Conservation (phyloP, 1,140 invertebrate genomes). For the Melipona quadrifasciata region DNA sequence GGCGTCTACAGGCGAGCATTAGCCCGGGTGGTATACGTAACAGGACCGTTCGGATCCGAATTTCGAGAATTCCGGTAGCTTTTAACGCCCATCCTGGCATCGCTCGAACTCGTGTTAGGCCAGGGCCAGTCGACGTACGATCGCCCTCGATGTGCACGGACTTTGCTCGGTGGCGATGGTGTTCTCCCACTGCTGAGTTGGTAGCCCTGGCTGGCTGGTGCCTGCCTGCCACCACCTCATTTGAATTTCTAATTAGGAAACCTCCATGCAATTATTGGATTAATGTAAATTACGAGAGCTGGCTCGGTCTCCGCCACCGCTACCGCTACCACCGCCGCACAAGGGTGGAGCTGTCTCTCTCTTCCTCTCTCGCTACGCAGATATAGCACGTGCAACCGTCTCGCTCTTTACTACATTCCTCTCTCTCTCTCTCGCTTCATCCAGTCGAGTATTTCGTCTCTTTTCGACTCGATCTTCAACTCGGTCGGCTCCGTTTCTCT, state of each 20-base stretch:
- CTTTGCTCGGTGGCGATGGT: slow-evolving; percentile 77
- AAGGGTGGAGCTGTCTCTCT: slow-evolving; percentile 76
- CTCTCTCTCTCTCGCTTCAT: slow-evolving; percentile 38
- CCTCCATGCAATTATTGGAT: slow-evolving; percentile 96
- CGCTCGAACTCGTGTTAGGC: slow-evolving; percentile 68
- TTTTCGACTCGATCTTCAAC: slow-evolving; percentile 45
- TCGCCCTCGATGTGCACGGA: slow-evolving; percentile 71
- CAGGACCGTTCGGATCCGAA: slow-evolving; percentile 56
- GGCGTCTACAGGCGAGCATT: slow-evolving; percentile 29
- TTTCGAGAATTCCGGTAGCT: slow-evolving; percentile 67
- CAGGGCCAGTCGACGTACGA: slow-evolving; percentile 69
- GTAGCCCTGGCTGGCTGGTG: slow-evolving; percentile 81
- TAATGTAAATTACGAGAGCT: slow-evolving; percentile 95
- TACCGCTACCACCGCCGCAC: slow-evolving; percentile 78
- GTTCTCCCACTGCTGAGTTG: slow-evolving; percentile 77
- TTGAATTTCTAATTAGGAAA: slow-evolving; percentile 96
- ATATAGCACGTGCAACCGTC: slow-evolving; percentile 44
- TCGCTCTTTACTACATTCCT: slow-evolving; percentile 10
- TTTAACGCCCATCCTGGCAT: slow-evolving; percentile 66
- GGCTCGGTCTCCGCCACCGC: slow-evolving; percentile 83
- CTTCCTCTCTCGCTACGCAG: slow-evolving; percentile 54
- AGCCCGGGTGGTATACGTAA: slow-evolving; percentile 58
- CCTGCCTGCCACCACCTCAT: slow-evolving; percentile 89
- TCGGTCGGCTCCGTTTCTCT: slow-evolving; percentile 22
- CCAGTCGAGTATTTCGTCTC: slow-evolving; percentile 28